These are phyloP conservation scores for Microctenopoma stevenorrisi DNA, from an alignment of 2,797 vertebrate genomes.

Conservation along the genomic window DNA sequence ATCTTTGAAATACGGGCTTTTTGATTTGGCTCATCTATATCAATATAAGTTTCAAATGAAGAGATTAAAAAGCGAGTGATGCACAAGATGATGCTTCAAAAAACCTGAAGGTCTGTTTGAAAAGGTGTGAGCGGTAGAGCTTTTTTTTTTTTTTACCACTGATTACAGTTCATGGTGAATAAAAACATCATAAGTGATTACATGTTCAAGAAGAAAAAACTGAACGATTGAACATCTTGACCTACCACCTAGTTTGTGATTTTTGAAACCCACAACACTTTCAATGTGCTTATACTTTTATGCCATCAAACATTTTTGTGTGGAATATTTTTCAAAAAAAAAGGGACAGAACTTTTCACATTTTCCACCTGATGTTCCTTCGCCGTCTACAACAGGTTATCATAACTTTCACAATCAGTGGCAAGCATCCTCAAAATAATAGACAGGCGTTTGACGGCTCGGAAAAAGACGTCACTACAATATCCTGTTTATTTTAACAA, in stretches of 20 bases:
- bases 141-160: too few species aligned
- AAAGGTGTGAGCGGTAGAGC: too few species aligned
- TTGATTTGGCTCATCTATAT: constrained; percentile 56
- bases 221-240: not conserved
- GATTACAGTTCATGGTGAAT: too few species aligned
- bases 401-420: constrained; percentile 69
- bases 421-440: constrained; percentile 71
- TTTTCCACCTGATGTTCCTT: constrained; percentile 66
- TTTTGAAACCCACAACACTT: not conserved
- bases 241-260: not conserved
- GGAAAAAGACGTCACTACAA: constrained; percentile 77
- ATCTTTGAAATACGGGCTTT: constrained; percentile 42
- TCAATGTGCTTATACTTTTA: not conserved
- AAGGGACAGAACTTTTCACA: constrained; percentile 53
- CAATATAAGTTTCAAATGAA: constrained; percentile 43
- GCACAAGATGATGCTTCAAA: not conserved
- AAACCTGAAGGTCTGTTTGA: too few species aligned
- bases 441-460: constrained; percentile 49
- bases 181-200: too few species aligned
- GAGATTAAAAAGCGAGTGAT: not conserved
- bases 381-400: constrained; percentile 50
- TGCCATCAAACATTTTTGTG: constrained; percentile 1
- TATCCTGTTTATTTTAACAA: constrained; percentile 78
- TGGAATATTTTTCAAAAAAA: constrained; percentile 28
- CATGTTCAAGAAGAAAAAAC: not conserved